phyloP scores from a whole-genome alignment of 2,888 invertebrate genomes.

The Melipona bicolor region DNA sequence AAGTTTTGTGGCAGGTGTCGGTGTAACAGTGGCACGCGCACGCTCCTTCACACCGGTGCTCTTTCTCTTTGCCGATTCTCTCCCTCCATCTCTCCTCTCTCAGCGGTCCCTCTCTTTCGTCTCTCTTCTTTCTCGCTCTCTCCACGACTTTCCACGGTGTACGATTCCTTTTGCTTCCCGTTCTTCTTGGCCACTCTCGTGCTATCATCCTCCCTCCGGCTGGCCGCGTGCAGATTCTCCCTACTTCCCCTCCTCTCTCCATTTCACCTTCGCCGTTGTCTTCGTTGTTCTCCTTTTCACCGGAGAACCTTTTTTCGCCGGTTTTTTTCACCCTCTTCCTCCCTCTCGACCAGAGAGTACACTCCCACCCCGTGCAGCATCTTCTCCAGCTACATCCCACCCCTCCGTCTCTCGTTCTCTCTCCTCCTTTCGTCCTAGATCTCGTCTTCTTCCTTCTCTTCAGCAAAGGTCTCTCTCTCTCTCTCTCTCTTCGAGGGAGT shows the following conservation, averaged over 20 bases:
- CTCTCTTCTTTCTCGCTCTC: constrained; percentile 18
- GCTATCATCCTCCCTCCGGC: constrained; percentile 44
- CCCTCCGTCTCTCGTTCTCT: neutral
- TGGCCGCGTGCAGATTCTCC: constrained; percentile 44
- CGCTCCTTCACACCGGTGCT: constrained; percentile 69
- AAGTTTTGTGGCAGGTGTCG: constrained; percentile 76
- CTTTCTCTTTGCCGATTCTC: constrained; percentile 46
- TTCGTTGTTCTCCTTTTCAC: constrained; percentile 62
- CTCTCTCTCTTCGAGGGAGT: neutral
- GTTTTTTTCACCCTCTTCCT: constrained; percentile 31
- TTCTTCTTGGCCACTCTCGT: neutral
- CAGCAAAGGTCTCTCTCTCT: neutral
- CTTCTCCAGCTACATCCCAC: constrained; percentile 31
- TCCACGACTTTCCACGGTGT: constrained; percentile 3
- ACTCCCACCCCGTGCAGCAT: constrained; percentile 46
- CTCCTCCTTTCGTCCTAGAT: no score
- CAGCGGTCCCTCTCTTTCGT: neutral
- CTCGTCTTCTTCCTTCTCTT: no score
- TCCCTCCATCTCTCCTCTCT: constrained; percentile 7
- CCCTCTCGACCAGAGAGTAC: constrained; percentile 21
- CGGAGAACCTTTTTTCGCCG: constrained; percentile 20
- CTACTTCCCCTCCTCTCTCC: neutral
- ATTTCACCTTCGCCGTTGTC: constrained; percentile 55
- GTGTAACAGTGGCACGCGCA: constrained; percentile 76
- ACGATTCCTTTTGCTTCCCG: neutral